Percentiles rank a stretch among this genome's conserved stretches.
Evolutionary conservation across 92 coral and sea anemone species (phyloP).

Genomic region (Zoanthus sansibaricus): DNA sequence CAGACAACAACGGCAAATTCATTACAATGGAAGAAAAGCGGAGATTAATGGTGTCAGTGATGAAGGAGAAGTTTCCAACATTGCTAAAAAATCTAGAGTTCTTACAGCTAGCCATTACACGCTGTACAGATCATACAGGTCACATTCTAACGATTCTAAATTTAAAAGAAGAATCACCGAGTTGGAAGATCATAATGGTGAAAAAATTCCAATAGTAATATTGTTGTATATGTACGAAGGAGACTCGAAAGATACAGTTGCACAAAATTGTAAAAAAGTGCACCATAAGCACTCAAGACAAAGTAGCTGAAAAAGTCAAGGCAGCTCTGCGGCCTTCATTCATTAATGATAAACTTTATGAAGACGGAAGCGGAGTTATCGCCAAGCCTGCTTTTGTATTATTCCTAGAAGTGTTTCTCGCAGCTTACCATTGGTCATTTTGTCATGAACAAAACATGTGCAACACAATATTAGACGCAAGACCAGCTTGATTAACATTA

Average conservation of each 20-base stretch:
- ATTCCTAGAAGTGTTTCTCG: constrained; percentile 52
- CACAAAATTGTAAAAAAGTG: constrained; percentile 40
- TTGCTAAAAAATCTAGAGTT: constrained; percentile 14
- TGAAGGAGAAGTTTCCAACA: constrained; percentile 53
- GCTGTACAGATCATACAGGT: constrained; percentile 15
- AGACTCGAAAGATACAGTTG: constrained; percentile 33
- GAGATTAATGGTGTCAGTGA: constrained; percentile 28
- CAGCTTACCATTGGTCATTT: constrained; percentile 55
- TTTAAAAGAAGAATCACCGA: constrained; percentile 43
- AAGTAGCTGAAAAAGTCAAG: constrained; percentile 42
- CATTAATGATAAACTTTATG: constrained; percentile 59
- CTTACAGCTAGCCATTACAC: background rate
- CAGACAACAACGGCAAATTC: constrained; percentile 60
- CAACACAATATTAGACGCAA: constrained; percentile 48
- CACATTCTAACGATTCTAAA: background rate
- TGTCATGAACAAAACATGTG: constrained; percentile 56
- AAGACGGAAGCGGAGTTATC: constrained; percentile 55
- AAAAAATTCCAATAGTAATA: constrained; percentile 45
- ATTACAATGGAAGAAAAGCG: constrained; percentile 55
- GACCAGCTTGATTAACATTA: constrained; percentile 10
- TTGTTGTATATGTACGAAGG: constrained; percentile 51
- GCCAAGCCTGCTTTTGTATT: constrained; percentile 13
- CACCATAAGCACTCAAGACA: constrained; percentile 38
- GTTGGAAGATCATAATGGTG: constrained; percentile 48
- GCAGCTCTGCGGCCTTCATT: constrained; percentile 58